Conservation (phyloP, 2,113 vertebrate species). For the Carlito syrichta region DNA sequence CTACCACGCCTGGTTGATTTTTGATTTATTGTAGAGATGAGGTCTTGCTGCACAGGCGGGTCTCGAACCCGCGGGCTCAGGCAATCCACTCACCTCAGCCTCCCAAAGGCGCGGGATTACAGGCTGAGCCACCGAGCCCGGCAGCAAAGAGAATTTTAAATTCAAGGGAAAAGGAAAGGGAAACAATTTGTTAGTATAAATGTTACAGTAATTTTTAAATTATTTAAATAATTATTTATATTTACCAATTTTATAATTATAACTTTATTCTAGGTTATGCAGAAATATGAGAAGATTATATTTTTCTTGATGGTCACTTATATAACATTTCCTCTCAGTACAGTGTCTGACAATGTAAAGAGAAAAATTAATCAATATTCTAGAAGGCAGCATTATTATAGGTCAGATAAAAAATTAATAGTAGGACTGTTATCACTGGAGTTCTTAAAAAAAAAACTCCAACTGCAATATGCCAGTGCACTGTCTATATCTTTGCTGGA, state of each 20-base stretch:
- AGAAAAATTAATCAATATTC: background rate
- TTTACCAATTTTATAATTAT: background rate
- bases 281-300: background rate
- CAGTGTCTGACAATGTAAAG: background rate
- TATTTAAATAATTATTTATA: background rate
- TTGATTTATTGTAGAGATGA: too few relatives aligned
- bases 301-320: background rate
- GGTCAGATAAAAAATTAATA: background rate
- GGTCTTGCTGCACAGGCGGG: too few relatives aligned
- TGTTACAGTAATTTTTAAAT: background rate
- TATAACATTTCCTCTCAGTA: background rate
- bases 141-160: background rate
- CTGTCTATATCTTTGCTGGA: background rate
- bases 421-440: background rate
- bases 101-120: too few relatives aligned
- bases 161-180: background rate
- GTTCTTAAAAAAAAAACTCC: background rate
- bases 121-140: too few relatives aligned
- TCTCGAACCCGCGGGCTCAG: too few relatives aligned
- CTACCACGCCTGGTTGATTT: too few relatives aligned
- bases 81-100: too few relatives aligned
- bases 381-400: background rate
- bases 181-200: background rate
- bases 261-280: background rate
- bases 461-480: background rate